Evolutionary conservation across 2,113 vertebrate species (phyloP).

Genomic region (Grantiella picta): DNA sequence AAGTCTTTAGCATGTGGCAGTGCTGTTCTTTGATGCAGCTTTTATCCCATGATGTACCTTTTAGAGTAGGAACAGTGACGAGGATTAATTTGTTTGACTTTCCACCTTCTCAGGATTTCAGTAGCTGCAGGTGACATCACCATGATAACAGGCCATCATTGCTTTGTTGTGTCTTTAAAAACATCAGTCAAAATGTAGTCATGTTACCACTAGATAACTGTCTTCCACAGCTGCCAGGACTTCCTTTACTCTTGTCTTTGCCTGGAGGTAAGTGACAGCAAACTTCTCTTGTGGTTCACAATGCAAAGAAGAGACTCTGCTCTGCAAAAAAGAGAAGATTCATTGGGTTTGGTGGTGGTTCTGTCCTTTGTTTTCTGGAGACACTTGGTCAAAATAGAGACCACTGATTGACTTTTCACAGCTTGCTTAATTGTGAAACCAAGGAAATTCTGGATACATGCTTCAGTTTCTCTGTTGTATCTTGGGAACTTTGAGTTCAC

Average conservation of each 20-base stretch:
- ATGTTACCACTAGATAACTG: neutral
- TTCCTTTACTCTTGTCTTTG: neutral
- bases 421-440: neutral
- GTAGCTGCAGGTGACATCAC: neutral
- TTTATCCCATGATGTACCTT: neutral
- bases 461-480: neutral
- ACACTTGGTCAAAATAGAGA: neutral
- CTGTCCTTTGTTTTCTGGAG: neutral
- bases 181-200: neutral
- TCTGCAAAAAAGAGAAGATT: rapidly evolving
- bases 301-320: neutral
- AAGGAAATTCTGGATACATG: neutral
- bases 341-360: neutral
- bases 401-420: neutral
- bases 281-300: neutral
- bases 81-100: neutral
- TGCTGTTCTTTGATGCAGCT: neutral
- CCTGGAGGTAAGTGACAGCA: neutral
- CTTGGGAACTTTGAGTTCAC: neutral
- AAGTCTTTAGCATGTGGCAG: neutral
- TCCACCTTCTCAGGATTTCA: neutral
- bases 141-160: neutral
- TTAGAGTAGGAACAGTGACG: neutral
- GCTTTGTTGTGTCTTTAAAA: neutral
- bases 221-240: neutral